Base-by-base conservation (phyloP, 2,797 vertebrate species). In the Clarias pachynema region DNA sequence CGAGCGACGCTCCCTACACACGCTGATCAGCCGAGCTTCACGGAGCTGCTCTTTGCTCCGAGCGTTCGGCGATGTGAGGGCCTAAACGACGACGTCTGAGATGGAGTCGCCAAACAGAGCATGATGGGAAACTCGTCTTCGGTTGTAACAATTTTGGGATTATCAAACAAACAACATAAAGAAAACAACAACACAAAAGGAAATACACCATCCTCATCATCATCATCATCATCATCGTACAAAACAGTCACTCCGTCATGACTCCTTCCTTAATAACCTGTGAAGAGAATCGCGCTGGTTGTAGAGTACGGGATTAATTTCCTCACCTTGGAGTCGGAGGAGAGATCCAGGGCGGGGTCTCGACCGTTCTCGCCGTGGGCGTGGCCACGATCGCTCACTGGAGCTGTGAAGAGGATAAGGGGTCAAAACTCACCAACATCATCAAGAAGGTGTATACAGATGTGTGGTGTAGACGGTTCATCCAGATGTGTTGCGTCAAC, bases 291-390 rank as follows among this genome's bases (percentile, higher is more conserved):
- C 7, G 4, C 8, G 0, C n/a, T 6, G 62, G 40, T 6, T 22
- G 40, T 26, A 66, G 14, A n/a, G 31, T 53, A 31, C 8, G 12
- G 18, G 7, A 31, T 9, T 18, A 26, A 14, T 10, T n/a, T 49
- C n/a, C 72, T 83, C 82, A 83, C 82, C 82, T 83, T 83, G 20
- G 57, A 65, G 56, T 83, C 82, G 5, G 82, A 63, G n/a, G 40
- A 83, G 9, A 75, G 70, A 26, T 83, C 84, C 62, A 85, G 57
- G 37, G 49, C 53, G 60, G 80, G 31, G 53, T 82, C 85, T 12
- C 26, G 85, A 3, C 82, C 82, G 12, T 83, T 83, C 72, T 83
- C 59, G 16, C 72, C 60, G 1, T n/a, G 59, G 70, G 82, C n/a
- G 20, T 83, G 40, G 40, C 56, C 37, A 31, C 22, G 40, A 31